These are phyloP conservation scores for Eupithecia tripunctaria DNA, from an alignment of 2,888 invertebrate species.

Conservation along the genomic window DNA sequence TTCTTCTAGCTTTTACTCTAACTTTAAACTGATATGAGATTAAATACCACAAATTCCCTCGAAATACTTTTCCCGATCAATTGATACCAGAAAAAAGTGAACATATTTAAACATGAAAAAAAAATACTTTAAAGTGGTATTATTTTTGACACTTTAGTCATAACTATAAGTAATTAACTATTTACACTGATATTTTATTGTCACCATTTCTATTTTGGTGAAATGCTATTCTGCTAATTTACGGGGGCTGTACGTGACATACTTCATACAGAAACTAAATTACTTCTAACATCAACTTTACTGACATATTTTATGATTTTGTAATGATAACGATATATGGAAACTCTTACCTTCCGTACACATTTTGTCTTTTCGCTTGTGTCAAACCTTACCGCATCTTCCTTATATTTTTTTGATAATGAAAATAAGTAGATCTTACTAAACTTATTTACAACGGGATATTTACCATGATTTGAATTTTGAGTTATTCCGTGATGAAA, in stretches of 20 bases:
- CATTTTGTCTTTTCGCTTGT: background rate
- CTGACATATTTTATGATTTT: slow-evolving; percentile 11
- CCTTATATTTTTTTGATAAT: background rate
- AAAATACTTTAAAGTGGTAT: slow-evolving; percentile 66
- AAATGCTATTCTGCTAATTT: slow-evolving; percentile 50
- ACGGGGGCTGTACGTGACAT: background rate
- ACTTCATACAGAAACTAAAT: slow-evolving; percentile 10
- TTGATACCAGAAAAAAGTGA: slow-evolving; percentile 17
- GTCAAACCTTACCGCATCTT: background rate
- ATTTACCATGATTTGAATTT: too few relatives aligned
- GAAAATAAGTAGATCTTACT: background rate
- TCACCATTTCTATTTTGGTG: slow-evolving; percentile 80
- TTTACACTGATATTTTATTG: slow-evolving; percentile 83
- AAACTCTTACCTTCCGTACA: background rate
- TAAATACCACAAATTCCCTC: slow-evolving; percentile 47
- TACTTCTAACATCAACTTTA: slow-evolving; percentile 22
- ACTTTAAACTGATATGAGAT: slow-evolving; percentile 71
- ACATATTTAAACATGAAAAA: slow-evolving; percentile 38
- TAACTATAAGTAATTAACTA: slow-evolving; percentile 62
- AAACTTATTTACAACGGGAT: too few relatives aligned
- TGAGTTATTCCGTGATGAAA: too few relatives aligned
- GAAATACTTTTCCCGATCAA: slow-evolving; percentile 38
- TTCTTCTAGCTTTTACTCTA: slow-evolving; percentile 49
- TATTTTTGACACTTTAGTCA: slow-evolving; percentile 55
- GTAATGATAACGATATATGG: background rate